Conservation (phyloP, 2,888 invertebrate genomes). For the Pilophorus perplexus region DNA sequence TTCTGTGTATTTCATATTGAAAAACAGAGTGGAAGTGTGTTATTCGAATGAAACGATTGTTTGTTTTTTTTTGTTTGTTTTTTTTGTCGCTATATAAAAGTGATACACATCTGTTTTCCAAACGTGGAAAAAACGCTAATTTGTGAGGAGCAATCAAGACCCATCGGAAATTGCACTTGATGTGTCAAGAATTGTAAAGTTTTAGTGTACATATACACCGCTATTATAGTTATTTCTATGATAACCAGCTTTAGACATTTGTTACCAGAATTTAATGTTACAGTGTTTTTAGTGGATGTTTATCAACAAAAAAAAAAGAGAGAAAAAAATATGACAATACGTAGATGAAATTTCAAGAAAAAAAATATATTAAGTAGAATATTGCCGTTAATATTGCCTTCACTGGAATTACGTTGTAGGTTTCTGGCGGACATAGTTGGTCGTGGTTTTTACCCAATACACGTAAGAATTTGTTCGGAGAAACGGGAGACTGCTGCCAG, state of each 20-base stretch:
- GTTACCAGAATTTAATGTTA: not conserved
- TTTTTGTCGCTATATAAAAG: too few species aligned
- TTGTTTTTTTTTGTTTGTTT: too few species aligned
- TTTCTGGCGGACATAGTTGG: not conserved
- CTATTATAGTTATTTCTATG: not conserved
- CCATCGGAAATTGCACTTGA: not conserved
- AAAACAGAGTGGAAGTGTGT: too few species aligned
- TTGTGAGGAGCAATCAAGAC: constrained; percentile 22
- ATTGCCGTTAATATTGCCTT: not conserved
- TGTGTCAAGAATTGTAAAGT: not conserved
- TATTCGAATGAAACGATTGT: too few species aligned
- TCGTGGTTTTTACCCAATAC: too few species aligned
- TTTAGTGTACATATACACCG: not conserved
- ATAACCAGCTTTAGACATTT: constrained; percentile 14
- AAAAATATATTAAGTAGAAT: too few species aligned
- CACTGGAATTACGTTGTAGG: too few species aligned
- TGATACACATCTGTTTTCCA: too few species aligned
- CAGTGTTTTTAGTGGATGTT: constrained; percentile 19
- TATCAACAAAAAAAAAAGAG: too few species aligned
- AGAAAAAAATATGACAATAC: constrained; percentile 31
- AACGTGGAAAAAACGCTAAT: too few species aligned
- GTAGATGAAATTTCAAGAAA: constrained; percentile 14
- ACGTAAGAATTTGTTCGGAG: constrained; percentile 27
- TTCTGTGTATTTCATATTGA: constrained; percentile 38
- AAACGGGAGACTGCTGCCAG: constrained; percentile 38